These are phyloP conservation scores for Gorsachius magnificus DNA, from an alignment of 2,797 vertebrate species.

Conservation along the genomic window DNA sequence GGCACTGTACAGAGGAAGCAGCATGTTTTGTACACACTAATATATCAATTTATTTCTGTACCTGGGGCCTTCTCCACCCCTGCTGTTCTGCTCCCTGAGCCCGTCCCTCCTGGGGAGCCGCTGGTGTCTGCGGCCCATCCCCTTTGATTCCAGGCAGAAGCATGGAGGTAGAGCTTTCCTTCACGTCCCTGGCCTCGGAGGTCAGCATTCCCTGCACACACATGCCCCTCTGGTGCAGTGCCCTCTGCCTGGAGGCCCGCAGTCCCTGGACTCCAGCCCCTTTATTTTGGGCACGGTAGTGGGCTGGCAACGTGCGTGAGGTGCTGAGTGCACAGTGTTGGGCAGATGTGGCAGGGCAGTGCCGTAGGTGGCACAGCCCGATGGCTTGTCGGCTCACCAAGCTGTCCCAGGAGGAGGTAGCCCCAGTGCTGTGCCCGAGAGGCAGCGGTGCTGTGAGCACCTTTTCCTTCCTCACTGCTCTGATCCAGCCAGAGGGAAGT, in stretches of 20 bases:
- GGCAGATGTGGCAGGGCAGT: background rate
- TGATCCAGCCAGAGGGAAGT: background rate
- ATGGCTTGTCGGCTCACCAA: background rate
- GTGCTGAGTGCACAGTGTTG: background rate
- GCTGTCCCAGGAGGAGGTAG: background rate
- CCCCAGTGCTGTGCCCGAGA: background rate
- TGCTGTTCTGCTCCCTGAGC: background rate
- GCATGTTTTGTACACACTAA: slow-evolving; percentile 65
- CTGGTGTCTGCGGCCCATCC: fast-evolving
- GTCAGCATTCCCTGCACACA: background rate
- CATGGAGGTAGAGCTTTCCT: background rate
- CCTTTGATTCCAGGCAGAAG: background rate
- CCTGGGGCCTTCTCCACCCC: background rate
- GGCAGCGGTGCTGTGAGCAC: background rate
- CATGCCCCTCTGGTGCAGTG: no score
- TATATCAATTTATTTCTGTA: slow-evolving; percentile 69
- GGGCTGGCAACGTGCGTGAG: slow-evolving; percentile 33
- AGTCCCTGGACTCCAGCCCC: background rate
- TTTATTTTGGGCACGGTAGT: background rate
- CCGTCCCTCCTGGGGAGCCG: background rate
- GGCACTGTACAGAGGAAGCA: background rate
- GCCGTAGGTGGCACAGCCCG: background rate
- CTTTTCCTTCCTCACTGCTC: background rate
- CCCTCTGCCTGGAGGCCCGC: background rate
- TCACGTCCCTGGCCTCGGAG: no score